These are phyloP conservation scores for Nycticryphes semicollaris DNA, from an alignment of 2,113 vertebrate genomes.

Conservation along the genomic window DNA sequence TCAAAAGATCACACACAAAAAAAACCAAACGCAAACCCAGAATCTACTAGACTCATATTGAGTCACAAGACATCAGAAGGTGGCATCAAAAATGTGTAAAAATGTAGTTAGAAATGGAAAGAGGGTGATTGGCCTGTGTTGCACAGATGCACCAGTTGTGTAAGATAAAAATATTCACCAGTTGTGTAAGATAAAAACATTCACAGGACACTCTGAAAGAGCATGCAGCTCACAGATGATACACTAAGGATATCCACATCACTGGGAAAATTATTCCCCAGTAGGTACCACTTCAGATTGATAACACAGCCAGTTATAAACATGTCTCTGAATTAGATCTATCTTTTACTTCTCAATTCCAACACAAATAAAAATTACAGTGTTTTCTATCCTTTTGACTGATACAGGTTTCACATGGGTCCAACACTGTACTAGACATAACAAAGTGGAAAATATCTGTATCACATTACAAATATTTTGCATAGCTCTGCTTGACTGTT, in stretches of 20 bases:
- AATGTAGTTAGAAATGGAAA: background rate
- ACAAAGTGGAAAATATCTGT: background rate
- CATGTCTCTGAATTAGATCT: background rate
- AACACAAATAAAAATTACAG: background rate
- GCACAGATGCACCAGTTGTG: background rate
- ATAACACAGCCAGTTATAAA: background rate
- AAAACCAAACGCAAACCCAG: background rate
- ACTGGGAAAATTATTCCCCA: background rate
- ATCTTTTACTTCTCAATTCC: background rate
- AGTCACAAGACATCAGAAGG: background rate
- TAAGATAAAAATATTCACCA: background rate
- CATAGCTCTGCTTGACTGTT: background rate
- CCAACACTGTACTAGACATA: accelerated
- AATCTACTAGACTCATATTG: background rate
- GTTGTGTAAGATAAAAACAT: background rate
- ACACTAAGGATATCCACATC: background rate
- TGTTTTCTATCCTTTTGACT: background rate
- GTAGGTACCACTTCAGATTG: background rate
- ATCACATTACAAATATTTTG: background rate
- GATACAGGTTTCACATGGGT: background rate
- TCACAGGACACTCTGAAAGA: background rate
- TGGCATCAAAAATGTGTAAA: background rate
- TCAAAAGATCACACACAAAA: background rate
- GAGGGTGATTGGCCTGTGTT: background rate
- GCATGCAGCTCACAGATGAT: background rate